Evolutionary conservation across 2,888 invertebrate genomes (phyloP), one percentile per base, ranked within the genome.

Genomic region (Dasypolia templi): DNA sequence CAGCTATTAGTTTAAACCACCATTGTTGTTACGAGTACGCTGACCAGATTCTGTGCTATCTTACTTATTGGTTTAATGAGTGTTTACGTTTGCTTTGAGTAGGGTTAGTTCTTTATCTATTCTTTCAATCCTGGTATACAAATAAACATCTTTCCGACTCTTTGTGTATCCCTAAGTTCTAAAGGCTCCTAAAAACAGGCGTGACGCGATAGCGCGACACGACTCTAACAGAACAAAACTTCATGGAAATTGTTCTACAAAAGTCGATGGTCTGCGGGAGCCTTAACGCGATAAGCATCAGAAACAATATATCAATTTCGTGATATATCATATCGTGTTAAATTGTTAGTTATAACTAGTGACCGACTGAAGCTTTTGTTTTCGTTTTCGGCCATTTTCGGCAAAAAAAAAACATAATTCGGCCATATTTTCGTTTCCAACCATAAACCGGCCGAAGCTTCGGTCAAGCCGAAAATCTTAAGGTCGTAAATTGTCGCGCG

Each of bases 31-130:
- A 12, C 35, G 17, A 32, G 29, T 32, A 17, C n/a, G 42, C 56
- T 49, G 32, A 49, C 14, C 39, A 64, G 67, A 79, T 80, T 74
- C 39, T 51, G 32, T 32, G 14, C 44, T 51, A 26, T 59, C 32
- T 46, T 22, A 62, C 19, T 46, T 9, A 56, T 66, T 49, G 29
- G 26, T 61, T 32, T 26, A 26, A 75, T 67, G 42, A 11, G 6
- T 56, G 49, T 61, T 35, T 39, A 22, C n/a, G n/a, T 19, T 22
- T 32, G n/a, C 22, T 9, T 68, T 26, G 35, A 26, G 14, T 55
- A 14, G 3, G 14, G 5, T 42, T n/a, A 39, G 12, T 59, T 22
- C 49, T n/a, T 19, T n/a, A 64, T 58, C 6, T 17, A 2, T 17
- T 9, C 2, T 26, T 29, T 19, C 7, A 63, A 44, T 73, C 17